phyloP scores from a whole-genome alignment of 2,113 vertebrate species.

The Rhadina sibilatrix region DNA sequence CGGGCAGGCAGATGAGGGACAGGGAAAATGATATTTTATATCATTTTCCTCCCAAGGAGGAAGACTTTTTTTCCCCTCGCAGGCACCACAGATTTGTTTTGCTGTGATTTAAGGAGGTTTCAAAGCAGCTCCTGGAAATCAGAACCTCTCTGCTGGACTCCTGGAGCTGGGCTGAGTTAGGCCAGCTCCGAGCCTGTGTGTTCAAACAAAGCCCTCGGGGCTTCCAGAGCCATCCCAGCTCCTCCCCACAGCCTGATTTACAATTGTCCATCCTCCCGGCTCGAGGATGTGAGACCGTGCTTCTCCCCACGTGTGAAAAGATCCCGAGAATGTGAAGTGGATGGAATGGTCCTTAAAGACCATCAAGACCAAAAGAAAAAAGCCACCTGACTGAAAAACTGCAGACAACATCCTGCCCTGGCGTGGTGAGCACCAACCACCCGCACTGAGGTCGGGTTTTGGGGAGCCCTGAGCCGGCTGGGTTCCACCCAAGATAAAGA shows the following conservation, averaged over 20 bases:
- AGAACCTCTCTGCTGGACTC: not conserved
- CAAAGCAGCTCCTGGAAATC: not conserved
- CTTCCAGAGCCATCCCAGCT: not conserved
- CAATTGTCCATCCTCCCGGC: accelerated
- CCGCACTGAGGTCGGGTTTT: not conserved
- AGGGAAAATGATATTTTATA: not conserved
- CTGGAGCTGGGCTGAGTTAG: not conserved
- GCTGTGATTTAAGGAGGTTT: not conserved
- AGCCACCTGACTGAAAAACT: not conserved
- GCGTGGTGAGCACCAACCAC: not conserved
- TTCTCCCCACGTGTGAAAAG: accelerated
- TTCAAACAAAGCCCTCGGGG: not conserved
- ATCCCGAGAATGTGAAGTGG: not conserved
- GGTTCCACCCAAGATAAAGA: not conserved
- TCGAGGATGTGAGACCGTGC: accelerated
- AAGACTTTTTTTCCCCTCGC: accelerated
- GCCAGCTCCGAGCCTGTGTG: not conserved
- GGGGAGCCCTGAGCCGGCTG: not conserved
- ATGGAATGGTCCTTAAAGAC: not conserved
- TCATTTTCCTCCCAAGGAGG: not conserved
- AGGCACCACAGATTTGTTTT: not conserved
- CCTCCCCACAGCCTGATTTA: not conserved
- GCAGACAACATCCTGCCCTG: not conserved
- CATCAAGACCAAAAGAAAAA: not conserved
- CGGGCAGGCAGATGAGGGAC: accelerated